Evolutionary conservation across 1,140 invertebrate genomes (phyloP).

Genomic region (Nomia melanderi): DNA sequence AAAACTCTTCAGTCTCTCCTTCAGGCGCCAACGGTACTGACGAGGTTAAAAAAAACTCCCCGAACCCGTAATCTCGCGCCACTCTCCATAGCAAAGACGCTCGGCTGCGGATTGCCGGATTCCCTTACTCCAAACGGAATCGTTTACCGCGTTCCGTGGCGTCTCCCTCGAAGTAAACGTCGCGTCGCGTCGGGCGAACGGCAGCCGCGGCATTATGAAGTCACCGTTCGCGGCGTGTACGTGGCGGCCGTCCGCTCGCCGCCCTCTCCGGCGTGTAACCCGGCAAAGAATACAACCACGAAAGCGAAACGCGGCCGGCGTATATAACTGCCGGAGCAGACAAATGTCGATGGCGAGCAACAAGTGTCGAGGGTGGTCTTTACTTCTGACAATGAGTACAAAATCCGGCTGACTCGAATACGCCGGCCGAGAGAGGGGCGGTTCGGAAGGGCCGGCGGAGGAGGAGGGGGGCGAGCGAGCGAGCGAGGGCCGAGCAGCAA

Average conservation of each 20-base stretch:
- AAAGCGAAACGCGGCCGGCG: constrained; percentile 53
- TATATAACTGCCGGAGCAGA: constrained; percentile 56
- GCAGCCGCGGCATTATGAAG: constrained; percentile 23
- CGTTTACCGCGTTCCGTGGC: neutral
- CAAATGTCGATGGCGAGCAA: constrained; percentile 67
- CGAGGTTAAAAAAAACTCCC: no score
- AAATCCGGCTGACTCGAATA: constrained; percentile 63
- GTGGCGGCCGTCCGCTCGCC: neutral
- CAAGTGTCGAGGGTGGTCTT: constrained; percentile 63
- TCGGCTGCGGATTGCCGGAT: no score
- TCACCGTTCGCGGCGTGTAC: neutral
- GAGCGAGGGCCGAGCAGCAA: no score
- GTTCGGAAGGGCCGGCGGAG: no score
- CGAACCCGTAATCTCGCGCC: no score
- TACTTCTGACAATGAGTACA: constrained; percentile 66
- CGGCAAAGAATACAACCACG: constrained; percentile 53
- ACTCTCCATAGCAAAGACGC: no score
- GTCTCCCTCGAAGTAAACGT: no score
- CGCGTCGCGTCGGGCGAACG: no score
- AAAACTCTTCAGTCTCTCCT: no score
- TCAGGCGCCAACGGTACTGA: no score
- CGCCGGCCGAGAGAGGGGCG: constrained; percentile 35
- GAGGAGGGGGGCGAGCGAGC: no score
- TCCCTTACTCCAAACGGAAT: no score
- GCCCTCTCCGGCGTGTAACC: constrained; percentile 47